Conservation (phyloP, 1,140 invertebrate species). For the Eriosoma lanigerum region DNA sequence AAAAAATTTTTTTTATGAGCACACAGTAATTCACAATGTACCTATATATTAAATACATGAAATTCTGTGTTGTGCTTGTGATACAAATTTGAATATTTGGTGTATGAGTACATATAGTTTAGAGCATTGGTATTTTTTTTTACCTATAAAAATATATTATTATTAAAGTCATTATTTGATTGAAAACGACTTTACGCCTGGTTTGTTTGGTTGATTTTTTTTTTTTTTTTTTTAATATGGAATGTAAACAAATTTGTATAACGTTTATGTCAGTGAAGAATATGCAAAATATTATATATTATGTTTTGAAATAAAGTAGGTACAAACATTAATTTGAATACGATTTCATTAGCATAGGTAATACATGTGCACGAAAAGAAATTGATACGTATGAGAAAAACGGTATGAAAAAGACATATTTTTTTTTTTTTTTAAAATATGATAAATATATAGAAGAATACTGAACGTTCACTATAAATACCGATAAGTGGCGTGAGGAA, state of each 20-base stretch:
- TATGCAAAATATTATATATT: too few relatives aligned
- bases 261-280: too few relatives aligned
- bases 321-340: conserved; percentile 1
- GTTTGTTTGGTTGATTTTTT: not conserved
- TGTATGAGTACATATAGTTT: not conserved
- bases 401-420: not conserved
- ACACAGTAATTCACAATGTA: not conserved
- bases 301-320: not conserved
- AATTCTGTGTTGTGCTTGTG: not conserved
- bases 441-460: not conserved
- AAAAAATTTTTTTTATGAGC: conserved; percentile 5
- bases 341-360: too few relatives aligned
- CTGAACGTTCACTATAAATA: conserved; percentile 30
- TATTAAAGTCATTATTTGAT: not conserved
- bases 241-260: conserved; percentile 21
- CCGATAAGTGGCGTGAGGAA: not conserved
- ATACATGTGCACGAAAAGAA: too few relatives aligned
- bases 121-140: too few relatives aligned
- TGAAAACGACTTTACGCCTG: not conserved
- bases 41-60: not conserved
- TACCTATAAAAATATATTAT: too few relatives aligned
- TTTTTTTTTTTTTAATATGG: not conserved
- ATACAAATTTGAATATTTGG: not conserved
- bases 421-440: not conserved
- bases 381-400: too few relatives aligned